phyloP scores from a whole-genome alignment of 2,888 invertebrate species.

The Hylaea fasciaria region DNA sequence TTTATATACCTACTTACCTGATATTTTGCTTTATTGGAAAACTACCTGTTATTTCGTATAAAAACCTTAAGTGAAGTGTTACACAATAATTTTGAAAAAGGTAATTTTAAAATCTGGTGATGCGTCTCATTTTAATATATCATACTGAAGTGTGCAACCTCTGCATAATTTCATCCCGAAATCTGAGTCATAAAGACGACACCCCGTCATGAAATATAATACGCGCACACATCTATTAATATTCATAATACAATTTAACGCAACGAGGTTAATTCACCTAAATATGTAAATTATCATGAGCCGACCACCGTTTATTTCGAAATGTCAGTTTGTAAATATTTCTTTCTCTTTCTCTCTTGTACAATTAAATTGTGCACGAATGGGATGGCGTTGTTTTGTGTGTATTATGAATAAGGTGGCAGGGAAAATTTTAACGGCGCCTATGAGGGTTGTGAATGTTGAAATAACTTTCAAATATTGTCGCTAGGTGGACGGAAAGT shows the following conservation, averaged over 20 bases:
- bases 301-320: conserved; percentile 83
- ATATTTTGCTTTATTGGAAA: too few species aligned
- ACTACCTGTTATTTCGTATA: too few species aligned
- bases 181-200: conserved; percentile 74
- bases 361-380: conserved; percentile 45
- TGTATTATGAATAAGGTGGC: conserved; percentile 83
- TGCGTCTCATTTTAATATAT: neutral
- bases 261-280: conserved; percentile 84
- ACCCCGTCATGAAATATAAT: conserved; percentile 67
- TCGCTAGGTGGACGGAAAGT: conserved; percentile 85
- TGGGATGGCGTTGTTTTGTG: conserved; percentile 58
- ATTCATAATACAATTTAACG: conserved; percentile 85
- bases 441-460: conserved; percentile 85
- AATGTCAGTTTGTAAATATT: conserved; percentile 82
- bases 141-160: conserved; percentile 43
- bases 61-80: too few species aligned
- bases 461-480: conserved; percentile 86
- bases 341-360: conserved; percentile 56
- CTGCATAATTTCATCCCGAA: conserved; percentile 48
- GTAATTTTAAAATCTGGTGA: neutral
- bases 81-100: too few species aligned
- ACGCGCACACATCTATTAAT: conserved; percentile 78
- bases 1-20: too few species aligned
- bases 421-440: conserved; percentile 85
- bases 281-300: conserved; percentile 86